Evolutionary conservation across 2,113 vertebrate species (phyloP).

Genomic region (Campylomormyrus tamandua): DNA sequence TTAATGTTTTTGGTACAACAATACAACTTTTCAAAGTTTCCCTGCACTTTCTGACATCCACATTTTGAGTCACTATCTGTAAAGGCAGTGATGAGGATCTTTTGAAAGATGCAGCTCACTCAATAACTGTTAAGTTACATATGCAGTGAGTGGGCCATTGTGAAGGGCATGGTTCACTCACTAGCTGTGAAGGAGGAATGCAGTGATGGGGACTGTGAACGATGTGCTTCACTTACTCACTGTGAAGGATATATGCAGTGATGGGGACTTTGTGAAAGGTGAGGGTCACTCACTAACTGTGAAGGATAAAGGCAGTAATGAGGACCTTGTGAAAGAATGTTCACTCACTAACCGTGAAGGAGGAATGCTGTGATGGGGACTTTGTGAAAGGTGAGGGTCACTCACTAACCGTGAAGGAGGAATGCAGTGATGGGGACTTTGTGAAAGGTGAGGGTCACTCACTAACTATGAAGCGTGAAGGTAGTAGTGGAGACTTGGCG

Average conservation of each 20-base stretch:
- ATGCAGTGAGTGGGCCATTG: neutral
- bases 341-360: neutral
- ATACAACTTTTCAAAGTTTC: neutral
- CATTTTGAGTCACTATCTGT: constrained; percentile 64
- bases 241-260: constrained; percentile 32
- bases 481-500: neutral
- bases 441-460: neutral
- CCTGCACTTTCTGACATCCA: neutral
- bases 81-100: neutral
- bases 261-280: no score
- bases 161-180: neutral
- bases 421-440: neutral
- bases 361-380: neutral
- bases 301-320: neutral
- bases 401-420: constrained; percentile 31
- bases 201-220: neutral
- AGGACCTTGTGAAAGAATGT: neutral
- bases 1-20: neutral
- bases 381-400: neutral
- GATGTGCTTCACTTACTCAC: constrained; percentile 61
- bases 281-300: neutral
- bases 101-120: neutral
- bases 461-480: neutral
- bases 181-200: neutral
- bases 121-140: neutral